Base-by-base conservation (phyloP, 2,113 vertebrate species). In the Cepphus grylle region DNA sequence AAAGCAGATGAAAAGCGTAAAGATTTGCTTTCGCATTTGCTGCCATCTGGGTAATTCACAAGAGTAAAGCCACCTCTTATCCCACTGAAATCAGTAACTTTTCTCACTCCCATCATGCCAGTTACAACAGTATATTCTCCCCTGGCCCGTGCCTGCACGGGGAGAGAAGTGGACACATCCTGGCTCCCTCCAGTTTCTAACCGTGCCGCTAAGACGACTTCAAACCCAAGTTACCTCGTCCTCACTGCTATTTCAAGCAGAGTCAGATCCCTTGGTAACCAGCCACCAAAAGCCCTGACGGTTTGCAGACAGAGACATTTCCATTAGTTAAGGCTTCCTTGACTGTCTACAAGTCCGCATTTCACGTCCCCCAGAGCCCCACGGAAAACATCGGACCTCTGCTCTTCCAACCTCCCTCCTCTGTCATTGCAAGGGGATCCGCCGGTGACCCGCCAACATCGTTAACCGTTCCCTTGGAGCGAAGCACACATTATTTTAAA, bases 81-180 rank as follows among this genome's bases (percentile, higher is more conserved):
- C 62, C 66, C 3, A 4, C 49, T 58, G 66, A 40, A 52, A 88
- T 85, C 14, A 0, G 29, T 32, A 66, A 69, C 63, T 58, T 67
- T 84, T 42, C 26, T 63, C 32, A 38, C 55, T 56, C 38, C 77
- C 73, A 32, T 49, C 53, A 27, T 2, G 25, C 53, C 11, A 34
- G 17, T 45, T 38, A 30, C 27, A 70, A 50, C 6, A 11, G 12
- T 61, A 65, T 30, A 9, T 49, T n/a, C 43, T 43, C 38, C 19
- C 61, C 11, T 5, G 2, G 53, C 29, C 21, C 0, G 0, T 10
- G 5, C 2, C 86, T 47, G 56, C 19, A 9, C 1, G 7, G 62
- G 38, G 56, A 65, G 17, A 78, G 49, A 47, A 43, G 23, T 1
- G 20, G 65, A 18, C 26, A 26, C 1, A 0, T 40, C 36, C 32